Percentiles rank a stretch among this genome's conserved stretches.
Conservation (phyloP, 1,140 invertebrate genomes). For the Eriocheir sinensis region DNA sequence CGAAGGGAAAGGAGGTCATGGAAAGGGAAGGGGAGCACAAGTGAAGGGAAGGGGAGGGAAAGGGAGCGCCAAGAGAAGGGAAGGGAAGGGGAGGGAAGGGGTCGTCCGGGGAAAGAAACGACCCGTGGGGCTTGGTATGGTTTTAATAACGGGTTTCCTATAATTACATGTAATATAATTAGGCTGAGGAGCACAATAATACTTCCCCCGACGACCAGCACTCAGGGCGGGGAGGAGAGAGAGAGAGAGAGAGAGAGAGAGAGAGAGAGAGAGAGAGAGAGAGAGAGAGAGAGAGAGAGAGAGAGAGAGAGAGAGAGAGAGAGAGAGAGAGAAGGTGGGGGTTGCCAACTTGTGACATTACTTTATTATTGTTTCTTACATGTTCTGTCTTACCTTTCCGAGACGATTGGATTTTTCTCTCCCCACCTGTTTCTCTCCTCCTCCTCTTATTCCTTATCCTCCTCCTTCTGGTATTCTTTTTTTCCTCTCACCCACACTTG, state of each 20-base stretch:
- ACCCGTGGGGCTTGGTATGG: constrained; percentile 45
- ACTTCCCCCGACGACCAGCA: not conserved
- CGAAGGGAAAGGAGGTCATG: no score
- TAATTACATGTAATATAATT: constrained; percentile 62
- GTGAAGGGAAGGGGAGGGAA: no score
- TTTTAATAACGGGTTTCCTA: constrained; percentile 61
- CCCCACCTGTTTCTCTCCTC: constrained; percentile 11
- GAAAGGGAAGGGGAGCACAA: no score
- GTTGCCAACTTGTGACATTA: not conserved
- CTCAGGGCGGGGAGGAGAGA: not conserved
- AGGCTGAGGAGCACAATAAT: constrained; percentile 53
- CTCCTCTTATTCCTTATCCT: not conserved
- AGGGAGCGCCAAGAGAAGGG: no score
- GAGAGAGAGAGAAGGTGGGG: not conserved
- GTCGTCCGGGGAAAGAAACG: not conserved
- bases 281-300: constrained; percentile 6
- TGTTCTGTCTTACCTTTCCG: not conserved
- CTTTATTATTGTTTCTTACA: not conserved
- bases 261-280: constrained; percentile 22
- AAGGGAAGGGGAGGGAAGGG: not conserved
- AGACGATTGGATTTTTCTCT: not conserved
- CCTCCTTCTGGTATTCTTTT: constrained; percentile 12
- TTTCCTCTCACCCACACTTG: constrained; percentile 10
- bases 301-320: not conserved
- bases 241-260: constrained; percentile 14